Percentiles rank a stretch among this genome's conserved stretches.
phyloP scores from a whole-genome alignment of 2,797 vertebrate species.

The Scolopax rusticola region DNA sequence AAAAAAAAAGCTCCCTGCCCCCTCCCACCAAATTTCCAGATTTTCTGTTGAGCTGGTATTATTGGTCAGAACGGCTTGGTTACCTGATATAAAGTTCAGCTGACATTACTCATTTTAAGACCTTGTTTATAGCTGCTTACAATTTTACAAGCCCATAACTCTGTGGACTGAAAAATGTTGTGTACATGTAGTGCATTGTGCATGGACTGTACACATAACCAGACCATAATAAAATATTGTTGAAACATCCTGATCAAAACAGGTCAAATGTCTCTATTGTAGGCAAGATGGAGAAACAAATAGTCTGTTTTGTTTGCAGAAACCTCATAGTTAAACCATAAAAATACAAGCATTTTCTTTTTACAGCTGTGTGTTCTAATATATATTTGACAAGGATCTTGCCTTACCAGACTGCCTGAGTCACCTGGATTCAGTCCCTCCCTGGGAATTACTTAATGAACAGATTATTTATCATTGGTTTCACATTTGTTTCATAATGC shows the following conservation, averaged over 20 bases:
- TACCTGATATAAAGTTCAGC: not conserved
- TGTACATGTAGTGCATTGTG: not conserved
- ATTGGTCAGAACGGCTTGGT: not conserved
- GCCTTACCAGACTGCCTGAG: not conserved
- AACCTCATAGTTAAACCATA: not conserved
- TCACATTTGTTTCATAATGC: not conserved
- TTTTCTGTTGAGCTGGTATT: not conserved
- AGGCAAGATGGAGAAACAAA: not conserved
- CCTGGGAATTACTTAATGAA: not conserved
- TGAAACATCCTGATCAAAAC: not conserved
- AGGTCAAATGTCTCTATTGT: not conserved
- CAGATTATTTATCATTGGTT: not conserved
- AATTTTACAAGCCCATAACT: not conserved
- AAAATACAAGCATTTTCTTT: not conserved
- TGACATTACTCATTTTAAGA: not conserved
- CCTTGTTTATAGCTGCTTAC: not conserved
- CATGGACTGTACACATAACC: fast-evolving
- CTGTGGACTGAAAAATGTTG: not conserved
- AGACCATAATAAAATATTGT: not conserved
- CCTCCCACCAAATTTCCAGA: no score
- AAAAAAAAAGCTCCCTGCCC: not conserved
- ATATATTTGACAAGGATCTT: not conserved
- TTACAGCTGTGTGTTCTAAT: not conserved
- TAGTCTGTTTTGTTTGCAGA: not conserved
- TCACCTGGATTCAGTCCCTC: not conserved